These are phyloP conservation scores for Chrysoperla carnea DNA, from an alignment of 1,140 invertebrate genomes.

Conservation along the genomic window DNA sequence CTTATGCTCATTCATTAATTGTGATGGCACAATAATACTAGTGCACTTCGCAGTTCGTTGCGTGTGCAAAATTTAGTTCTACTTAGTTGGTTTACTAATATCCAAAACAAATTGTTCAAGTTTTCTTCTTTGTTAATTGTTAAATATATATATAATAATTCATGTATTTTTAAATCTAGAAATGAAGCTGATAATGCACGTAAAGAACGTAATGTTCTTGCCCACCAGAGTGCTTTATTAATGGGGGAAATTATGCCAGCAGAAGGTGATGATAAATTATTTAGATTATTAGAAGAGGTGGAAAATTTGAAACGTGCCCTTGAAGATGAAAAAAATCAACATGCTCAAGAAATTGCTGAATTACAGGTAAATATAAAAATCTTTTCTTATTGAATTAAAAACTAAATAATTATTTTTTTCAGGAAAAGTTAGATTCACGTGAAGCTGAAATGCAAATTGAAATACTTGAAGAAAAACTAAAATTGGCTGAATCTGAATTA, in stretches of 20 bases:
- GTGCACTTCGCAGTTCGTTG: no score
- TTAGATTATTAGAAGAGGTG: constrained; percentile 36
- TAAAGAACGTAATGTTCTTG: constrained; percentile 43
- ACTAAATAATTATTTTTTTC: constrained; percentile 12
- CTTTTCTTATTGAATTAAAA: neutral
- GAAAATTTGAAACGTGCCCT: constrained; percentile 37
- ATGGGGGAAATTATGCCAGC: constrained; percentile 32
- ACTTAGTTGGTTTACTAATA: no score
- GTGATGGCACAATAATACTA: no score
- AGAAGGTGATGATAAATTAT: constrained; percentile 28
- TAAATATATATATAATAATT: no score
- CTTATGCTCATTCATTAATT: no score
- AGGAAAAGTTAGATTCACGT: constrained; percentile 46
- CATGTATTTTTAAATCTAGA: constrained; percentile 16
- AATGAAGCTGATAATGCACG: constrained; percentile 31
- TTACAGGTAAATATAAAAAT: constrained; percentile 24
- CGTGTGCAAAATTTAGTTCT: no score
- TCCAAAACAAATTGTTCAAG: no score
- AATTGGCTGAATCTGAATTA: constrained; percentile 44
- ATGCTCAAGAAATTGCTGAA: constrained; percentile 31
- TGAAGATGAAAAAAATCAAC: constrained; percentile 35
- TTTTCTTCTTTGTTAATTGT: no score
- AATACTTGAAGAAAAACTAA: constrained; percentile 48
- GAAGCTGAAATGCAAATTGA: constrained; percentile 46
- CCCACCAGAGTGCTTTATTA: constrained; percentile 45